Evolutionary conservation across 30 jellyfish, hydroid and myxozoan genomes (phyloP).

Genomic region (Morbakka virulenta): DNA sequence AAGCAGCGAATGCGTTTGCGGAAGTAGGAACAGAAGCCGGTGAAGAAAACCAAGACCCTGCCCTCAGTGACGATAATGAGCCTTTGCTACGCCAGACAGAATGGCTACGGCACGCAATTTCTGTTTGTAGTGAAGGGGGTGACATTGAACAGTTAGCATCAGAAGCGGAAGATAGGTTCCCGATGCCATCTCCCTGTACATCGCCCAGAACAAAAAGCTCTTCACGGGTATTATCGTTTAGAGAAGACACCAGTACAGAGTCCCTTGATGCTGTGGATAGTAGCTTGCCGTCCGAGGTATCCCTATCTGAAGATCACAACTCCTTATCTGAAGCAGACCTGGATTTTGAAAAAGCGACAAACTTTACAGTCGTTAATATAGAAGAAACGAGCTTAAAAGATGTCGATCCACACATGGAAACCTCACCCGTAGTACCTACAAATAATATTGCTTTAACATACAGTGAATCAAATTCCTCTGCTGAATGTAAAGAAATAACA

Average conservation of each 20-base stretch:
- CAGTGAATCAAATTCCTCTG: not conserved
- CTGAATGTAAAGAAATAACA: not conserved
- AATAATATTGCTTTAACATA: not conserved
- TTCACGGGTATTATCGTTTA: too few species aligned
- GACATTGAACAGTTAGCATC: constrained; percentile 92
- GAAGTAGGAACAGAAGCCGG: constrained; percentile 37
- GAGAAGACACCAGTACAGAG: too few species aligned
- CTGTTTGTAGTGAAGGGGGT: constrained; percentile 92
- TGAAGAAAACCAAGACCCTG: constrained; percentile 43
- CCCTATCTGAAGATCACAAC: constrained; percentile 23
- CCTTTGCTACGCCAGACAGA: too few species aligned
- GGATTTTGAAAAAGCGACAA: too few species aligned
- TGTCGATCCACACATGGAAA: not conserved
- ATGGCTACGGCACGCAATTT: constrained; percentile 86
- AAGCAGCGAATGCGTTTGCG: constrained; percentile 45
- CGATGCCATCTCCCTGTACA: constrained; percentile 24
- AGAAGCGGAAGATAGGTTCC: constrained; percentile 70
- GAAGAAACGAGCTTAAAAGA: too few species aligned
- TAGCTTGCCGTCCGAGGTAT: constrained; percentile 13
- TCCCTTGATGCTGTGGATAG: not conserved
- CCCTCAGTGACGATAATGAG: constrained; percentile 15
- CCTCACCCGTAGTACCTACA: not conserved
- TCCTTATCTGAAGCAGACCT: too few species aligned
- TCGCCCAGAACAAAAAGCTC: too few species aligned
- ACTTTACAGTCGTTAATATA: too few species aligned